A percentile compares a stretch with the other conserved stretches of the same genome.
phyloP scores from a whole-genome alignment of 2,888 invertebrate species.

The Apocheima hispidaria region DNA sequence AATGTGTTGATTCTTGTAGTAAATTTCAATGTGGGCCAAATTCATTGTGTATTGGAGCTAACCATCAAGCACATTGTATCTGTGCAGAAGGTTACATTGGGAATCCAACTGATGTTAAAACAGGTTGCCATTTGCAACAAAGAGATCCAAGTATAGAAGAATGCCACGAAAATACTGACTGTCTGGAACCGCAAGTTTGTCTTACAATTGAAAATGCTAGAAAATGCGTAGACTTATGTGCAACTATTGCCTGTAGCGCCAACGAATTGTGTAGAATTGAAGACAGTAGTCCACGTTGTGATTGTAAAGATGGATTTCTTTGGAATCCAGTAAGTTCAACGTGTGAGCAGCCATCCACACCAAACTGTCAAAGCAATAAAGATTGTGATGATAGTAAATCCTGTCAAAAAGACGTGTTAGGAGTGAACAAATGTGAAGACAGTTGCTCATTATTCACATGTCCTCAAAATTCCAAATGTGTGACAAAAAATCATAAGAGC shows the following conservation, averaged over 20 bases:
- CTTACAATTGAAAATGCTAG: conserved; percentile 87
- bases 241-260: conserved; percentile 92
- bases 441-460: conserved; percentile 94
- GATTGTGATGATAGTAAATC: conserved; percentile 90
- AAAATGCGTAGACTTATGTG: conserved; percentile 92
- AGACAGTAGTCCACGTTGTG: conserved; percentile 90
- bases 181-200: conserved; percentile 90
- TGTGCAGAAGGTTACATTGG: conserved; percentile 94
- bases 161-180: conserved; percentile 90
- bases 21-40: conserved; percentile 96
- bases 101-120: conserved; percentile 91
- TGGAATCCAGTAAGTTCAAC: conserved; percentile 94
- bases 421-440: conserved; percentile 93
- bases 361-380: conserved; percentile 90
- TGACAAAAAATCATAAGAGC: conserved; percentile 90
- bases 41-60: conserved; percentile 93
- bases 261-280: conserved; percentile 93
- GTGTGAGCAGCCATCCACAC: conserved; percentile 95
- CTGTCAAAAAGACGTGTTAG: conserved; percentile 93
- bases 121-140: conserved; percentile 92
- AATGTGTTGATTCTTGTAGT: conserved; percentile 95
- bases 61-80: conserved; percentile 94
- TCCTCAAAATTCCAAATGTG: conserved; percentile 93
- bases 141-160: conserved; percentile 85
- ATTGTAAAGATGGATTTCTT: conserved; percentile 91